These are phyloP conservation scores for Drosophila kurseongensis DNA, from an alignment of 1,140 invertebrate genomes.

Conservation along the genomic window DNA sequence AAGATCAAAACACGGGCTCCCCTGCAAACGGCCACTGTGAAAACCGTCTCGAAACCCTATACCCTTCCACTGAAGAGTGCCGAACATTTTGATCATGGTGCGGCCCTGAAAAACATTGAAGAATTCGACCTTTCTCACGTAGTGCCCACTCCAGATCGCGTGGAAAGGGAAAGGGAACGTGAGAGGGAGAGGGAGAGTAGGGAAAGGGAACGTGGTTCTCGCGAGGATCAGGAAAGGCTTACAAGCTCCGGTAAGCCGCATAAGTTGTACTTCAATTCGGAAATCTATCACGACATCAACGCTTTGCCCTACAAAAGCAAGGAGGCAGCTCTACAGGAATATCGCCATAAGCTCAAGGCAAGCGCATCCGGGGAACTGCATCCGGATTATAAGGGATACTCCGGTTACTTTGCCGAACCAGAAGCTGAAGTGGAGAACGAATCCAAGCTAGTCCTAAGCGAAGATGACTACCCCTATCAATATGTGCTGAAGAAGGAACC, in stretches of 20 bases:
- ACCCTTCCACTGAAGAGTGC: slow-evolving; percentile 65
- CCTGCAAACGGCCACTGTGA: slow-evolving; percentile 77
- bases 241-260: slow-evolving; percentile 50
- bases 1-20: slow-evolving; percentile 81
- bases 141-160: slow-evolving; percentile 64
- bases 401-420: slow-evolving; percentile 78
- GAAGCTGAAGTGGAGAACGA: slow-evolving; percentile 27
- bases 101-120: slow-evolving; percentile 76
- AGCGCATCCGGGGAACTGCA: slow-evolving; percentile 28
- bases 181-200: slow-evolving; percentile 15
- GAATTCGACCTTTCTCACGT: slow-evolving; percentile 81
- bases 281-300: slow-evolving; percentile 84
- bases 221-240: slow-evolving; percentile 13
- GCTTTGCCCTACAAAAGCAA: slow-evolving; percentile 74
- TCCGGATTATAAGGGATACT: slow-evolving; percentile 75
- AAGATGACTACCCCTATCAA: slow-evolving; percentile 69
- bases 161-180: slow-evolving; percentile 26
- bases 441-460: slow-evolving; percentile 7
- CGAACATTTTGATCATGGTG: slow-evolving; percentile 77
- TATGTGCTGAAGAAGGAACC: slow-evolving; percentile 79
- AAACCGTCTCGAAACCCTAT: slow-evolving; percentile 79
- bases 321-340: slow-evolving; percentile 49
- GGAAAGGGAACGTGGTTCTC: slow-evolving; percentile 13
- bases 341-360: slow-evolving; percentile 67
- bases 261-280: slow-evolving; percentile 80